A percentile compares a stretch with the other conserved stretches of the same genome.
phyloP scores from a whole-genome alignment of 2,113 vertebrate species.

The Cyphomyrus discorhynchus region DNA sequence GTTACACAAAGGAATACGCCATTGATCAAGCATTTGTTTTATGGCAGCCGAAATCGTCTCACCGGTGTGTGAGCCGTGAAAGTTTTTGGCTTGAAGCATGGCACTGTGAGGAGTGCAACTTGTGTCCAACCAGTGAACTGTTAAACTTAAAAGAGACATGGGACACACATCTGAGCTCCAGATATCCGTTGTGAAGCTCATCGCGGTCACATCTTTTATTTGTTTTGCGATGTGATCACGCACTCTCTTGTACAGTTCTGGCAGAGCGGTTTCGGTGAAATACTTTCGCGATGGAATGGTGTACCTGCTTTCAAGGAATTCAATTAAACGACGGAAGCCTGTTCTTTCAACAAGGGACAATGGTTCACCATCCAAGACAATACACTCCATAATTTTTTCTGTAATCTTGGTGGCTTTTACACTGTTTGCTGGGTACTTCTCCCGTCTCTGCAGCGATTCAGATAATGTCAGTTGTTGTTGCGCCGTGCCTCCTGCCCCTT shows the following conservation, averaged over 20 bases:
- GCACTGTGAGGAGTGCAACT: conserved; percentile 17
- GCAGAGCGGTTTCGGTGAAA: conserved; percentile 12
- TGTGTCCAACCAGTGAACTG: conserved; percentile 23
- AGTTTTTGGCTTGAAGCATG: conserved; percentile 22
- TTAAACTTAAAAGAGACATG: too few species aligned
- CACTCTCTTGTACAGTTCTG: conserved; percentile 18
- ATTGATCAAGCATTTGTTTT: conserved; percentile 21
- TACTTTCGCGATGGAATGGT: too few species aligned
- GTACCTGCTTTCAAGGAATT: too few species aligned
- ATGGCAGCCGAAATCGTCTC: conserved; percentile 12
- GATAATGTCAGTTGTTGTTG: too few species aligned
- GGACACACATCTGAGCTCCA: conserved; percentile 20
- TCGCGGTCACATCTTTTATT: conserved; percentile 4
- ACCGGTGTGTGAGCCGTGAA: conserved; percentile 22
- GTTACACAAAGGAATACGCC: conserved; percentile 8
- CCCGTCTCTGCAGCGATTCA: too few species aligned
- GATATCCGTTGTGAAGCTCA: conserved; percentile 29
- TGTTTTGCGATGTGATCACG: not conserved
- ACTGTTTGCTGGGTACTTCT: too few species aligned
- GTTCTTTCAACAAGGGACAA: too few species aligned
- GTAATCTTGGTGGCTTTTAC: too few species aligned
- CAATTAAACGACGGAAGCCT: too few species aligned
- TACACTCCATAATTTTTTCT: too few species aligned
- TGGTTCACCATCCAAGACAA: too few species aligned
- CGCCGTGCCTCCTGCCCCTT: too few species aligned